Evolutionary conservation across 2,888 invertebrate genomes (phyloP), one percentile per base, ranked within the genome.

Genomic region (Tipula lateralis): DNA sequence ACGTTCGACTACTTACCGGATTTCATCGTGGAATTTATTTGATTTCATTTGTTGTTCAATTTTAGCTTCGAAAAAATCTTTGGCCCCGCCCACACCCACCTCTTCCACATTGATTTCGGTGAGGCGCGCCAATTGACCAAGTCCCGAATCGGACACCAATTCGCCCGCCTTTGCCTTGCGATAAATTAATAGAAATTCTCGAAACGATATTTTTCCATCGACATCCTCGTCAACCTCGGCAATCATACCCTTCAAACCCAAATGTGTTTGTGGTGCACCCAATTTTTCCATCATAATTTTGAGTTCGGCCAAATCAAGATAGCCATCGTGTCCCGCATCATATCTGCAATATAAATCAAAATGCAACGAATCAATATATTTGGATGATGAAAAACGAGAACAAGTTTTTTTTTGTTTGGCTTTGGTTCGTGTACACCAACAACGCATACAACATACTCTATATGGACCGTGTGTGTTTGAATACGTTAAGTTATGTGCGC

Each of bases 281-380:
- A 99, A 91, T 86, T 96, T 95, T 90, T 99, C 99, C 98, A 98
- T 98, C 97, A 98, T 98, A 30, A 95, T 92, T 90, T 99, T 99
- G 86, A 99, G 91, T 90, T 99, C 98, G 30, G 93, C 93, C 86
- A 99, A 91, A 90, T 97, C 97, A 87, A 99, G 92, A 89, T 93
- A 98, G 66, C 96, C 97, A 90, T 99, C 98, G 86, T 92, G 93
- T 80, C 96, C 96, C 86, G 94, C 95, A 89, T 98, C 98, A 90
- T 96, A 98, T 91, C 98, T 98, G 30, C 6, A 82, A 82, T 1
- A 80, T 9, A 80, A 80, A 80, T n/a, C 2, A n/a, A 44, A 44
- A 44, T 16, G n/a, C 2, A 44, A 3, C 44, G 44, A n/a, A 36
- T 44, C 3, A 44, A n/a, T 32, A 5, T 44, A 24, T 66, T 66